Conservation (phyloP, 1,140 invertebrate genomes). For the Drosophila obscura region DNA sequence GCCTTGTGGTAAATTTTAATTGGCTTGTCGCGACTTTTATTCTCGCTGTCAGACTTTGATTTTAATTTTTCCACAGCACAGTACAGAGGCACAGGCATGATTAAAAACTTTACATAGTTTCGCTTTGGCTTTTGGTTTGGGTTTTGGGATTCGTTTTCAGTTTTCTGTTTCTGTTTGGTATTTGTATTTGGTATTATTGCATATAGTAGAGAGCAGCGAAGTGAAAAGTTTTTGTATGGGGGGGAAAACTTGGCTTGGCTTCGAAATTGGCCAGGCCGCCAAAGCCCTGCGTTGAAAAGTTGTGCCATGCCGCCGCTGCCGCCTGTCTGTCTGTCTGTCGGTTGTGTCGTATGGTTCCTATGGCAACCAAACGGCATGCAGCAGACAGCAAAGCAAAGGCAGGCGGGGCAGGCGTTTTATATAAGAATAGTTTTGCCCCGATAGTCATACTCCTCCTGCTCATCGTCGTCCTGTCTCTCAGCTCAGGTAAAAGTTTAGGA, state of each 20-base stretch:
- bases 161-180: slow-evolving; percentile 25
- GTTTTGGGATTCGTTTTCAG: slow-evolving; percentile 1
- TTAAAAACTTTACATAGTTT: slow-evolving; percentile 58
- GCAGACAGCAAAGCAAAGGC: slow-evolving; percentile 8
- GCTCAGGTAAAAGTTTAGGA: slow-evolving; percentile 52
- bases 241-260: slow-evolving; percentile 29
- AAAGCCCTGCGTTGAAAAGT: slow-evolving; percentile 29
- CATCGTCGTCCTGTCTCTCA: slow-evolving; percentile 2
- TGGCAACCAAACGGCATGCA: not conserved
- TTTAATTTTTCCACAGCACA: slow-evolving; percentile 16
- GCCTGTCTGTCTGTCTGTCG: slow-evolving; percentile 11
- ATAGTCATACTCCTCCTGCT: slow-evolving; percentile 2
- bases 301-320: slow-evolving; percentile 8
- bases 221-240: slow-evolving; percentile 13
- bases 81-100: slow-evolving; percentile 18
- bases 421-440: slow-evolving; percentile 45
- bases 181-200: slow-evolving; percentile 58
- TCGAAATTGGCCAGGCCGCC: slow-evolving; percentile 39
- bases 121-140: slow-evolving; percentile 7
- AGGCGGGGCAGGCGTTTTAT: slow-evolving; percentile 29
- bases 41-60: slow-evolving; percentile 10
- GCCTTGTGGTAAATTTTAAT: slow-evolving; percentile 57
- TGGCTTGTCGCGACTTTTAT: slow-evolving; percentile 46
- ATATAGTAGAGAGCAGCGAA: slow-evolving; percentile 1
- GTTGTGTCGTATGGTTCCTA: slow-evolving; percentile 7